Conservation (phyloP, 2,113 vertebrate genomes). For the Plecturocebus donacophilus region DNA sequence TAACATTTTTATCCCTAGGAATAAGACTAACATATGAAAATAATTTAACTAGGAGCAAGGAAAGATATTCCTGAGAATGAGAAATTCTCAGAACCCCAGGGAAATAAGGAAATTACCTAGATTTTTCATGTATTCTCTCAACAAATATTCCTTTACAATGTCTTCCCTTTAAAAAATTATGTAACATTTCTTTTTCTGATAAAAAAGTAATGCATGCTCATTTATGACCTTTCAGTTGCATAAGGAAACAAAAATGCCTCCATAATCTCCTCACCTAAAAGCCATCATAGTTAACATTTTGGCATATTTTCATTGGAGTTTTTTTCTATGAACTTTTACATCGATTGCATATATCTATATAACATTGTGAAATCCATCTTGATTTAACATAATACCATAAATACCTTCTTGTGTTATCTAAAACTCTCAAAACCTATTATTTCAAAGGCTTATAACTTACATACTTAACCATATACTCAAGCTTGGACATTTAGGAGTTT, state of each 20-base stretch:
- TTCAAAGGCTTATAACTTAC: neutral
- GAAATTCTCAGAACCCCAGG: neutral
- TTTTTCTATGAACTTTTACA: neutral
- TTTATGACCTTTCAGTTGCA: neutral
- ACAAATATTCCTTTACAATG: neutral
- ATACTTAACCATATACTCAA: neutral
- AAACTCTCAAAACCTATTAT: neutral
- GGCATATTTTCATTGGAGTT: neutral
- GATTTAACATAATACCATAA: neutral
- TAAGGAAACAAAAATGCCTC: neutral
- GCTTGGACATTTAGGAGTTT: neutral
- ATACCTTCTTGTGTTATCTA: neutral
- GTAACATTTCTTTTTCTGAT: neutral
- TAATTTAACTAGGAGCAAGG: neutral
- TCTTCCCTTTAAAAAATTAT: neutral
- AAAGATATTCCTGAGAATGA: neutral
- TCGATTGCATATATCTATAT: neutral
- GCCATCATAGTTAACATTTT: neutral
- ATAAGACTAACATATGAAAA: neutral
- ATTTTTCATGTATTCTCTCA: neutral
- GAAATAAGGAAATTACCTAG: neutral
- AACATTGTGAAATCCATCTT: neutral
- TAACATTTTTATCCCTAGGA: neutral
- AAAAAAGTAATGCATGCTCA: neutral
- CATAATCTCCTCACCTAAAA: neutral